A percentile compares a stretch with the other conserved stretches of the same genome.
Evolutionary conservation across 2,888 invertebrate species (phyloP).

Genomic region (Aelia acuminata): DNA sequence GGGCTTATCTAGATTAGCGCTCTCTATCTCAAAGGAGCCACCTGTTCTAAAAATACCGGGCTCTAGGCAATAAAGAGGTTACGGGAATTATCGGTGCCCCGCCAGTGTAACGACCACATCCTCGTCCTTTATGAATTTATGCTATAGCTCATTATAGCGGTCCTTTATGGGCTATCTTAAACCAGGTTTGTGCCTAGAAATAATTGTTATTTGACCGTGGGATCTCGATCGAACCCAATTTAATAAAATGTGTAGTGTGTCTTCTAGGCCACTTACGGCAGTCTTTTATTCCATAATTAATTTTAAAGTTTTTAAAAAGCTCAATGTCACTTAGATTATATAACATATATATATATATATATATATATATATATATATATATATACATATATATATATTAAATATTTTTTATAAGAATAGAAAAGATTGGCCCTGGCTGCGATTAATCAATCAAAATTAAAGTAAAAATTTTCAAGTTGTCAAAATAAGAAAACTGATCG

Average conservation of each 20-base stretch:
- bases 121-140: conserved; percentile 49
- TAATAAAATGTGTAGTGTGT: not conserved
- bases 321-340: too few relatives aligned
- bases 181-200: not conserved
- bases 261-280: not conserved
- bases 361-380: too few relatives aligned
- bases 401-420: too few relatives aligned
- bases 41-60: conserved; percentile 41
- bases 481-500: too few relatives aligned
- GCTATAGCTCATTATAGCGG: not conserved
- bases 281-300: too few relatives aligned
- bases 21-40: not conserved
- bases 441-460: too few relatives aligned
- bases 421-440: too few relatives aligned
- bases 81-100: not conserved
- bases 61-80: conserved; percentile 20
- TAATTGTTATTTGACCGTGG: not conserved
- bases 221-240: not conserved
- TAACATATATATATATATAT: too few relatives aligned
- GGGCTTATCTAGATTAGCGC: conserved; percentile 13
- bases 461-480: too few relatives aligned
- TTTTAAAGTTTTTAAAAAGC: too few relatives aligned
- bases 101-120: not conserved
- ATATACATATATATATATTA: too few relatives aligned
- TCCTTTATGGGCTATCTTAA: conserved; percentile 23